Conservation (phyloP, 2,797 vertebrate species). For the Tauraco hartlaubi region DNA sequence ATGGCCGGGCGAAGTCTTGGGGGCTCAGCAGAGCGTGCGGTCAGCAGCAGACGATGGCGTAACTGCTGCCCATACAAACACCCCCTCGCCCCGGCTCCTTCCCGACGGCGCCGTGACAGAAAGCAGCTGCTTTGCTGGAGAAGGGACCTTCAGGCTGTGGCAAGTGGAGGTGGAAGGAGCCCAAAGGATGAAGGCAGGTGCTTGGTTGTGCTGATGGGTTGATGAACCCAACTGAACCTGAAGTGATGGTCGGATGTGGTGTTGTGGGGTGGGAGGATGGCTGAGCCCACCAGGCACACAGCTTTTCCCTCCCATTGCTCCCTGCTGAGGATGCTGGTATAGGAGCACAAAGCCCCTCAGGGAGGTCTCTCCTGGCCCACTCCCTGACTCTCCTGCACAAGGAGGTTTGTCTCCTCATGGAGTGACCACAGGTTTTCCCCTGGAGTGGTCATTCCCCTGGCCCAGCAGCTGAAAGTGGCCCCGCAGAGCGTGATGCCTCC, state of each 20-base stretch:
- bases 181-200: fast-evolving
- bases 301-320: background rate
- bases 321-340: background rate
- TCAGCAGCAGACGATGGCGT: background rate
- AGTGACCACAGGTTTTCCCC: background rate
- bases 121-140: background rate
- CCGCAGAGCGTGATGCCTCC: fast-evolving
- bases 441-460: fast-evolving
- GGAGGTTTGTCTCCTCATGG: background rate
- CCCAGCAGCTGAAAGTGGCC: fast-evolving
- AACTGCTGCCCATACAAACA: background rate
- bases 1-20: fast-evolving
- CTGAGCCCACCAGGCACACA: background rate
- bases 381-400: fast-evolving
- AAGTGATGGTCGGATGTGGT: background rate
- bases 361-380: fast-evolving
- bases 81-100: background rate
- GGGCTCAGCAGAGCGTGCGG: fast-evolving
- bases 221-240: background rate
- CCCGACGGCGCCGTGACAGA: fast-evolving
- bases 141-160: background rate
- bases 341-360: background rate
- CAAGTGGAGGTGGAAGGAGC: background rate
- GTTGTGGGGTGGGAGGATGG: background rate
- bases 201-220: fast-evolving